Evolutionary conservation across 1,140 invertebrate genomes (phyloP), one percentile per base, ranked within the genome.

Genomic region (Sogatella furcifera): DNA sequence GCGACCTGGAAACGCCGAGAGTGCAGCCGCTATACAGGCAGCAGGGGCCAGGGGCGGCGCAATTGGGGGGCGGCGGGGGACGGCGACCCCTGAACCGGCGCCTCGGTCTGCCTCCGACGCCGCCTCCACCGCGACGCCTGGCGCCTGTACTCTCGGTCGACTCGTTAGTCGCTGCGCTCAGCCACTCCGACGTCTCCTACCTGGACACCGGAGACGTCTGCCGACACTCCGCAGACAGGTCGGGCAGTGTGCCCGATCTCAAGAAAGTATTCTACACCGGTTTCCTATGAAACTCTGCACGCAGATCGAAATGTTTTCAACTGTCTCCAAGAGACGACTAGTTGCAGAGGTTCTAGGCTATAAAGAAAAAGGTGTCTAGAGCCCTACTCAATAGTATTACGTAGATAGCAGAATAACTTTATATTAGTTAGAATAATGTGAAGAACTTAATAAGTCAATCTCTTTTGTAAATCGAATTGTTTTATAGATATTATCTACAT

Each of bases 111-210:
- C 55, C 54, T 9, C 61, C 65, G 2, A 64, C 65, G 0, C 63
- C 65, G 21, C 65, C 65, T 15, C 58, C 65, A 11, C 61, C 57
- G 21, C 52, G 57, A 54, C 57, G 66, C 14, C 46, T 67, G 38
- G 61, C 64, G 5, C 34, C 64, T 11, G 61, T 67, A 5, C 57
- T 67, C 41, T 65, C 64, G 8, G 62, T 67, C 28, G 65, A 66
- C 52, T 65, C 66, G 6, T 60, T 65, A 15, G 62, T 65, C 11
- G 56, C 62, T 0, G 64, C 64, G 1, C 52, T 62, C 0, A 54
- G 61, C 44, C 61, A 63, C 0, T 55, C 60, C 2, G 63, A 62
- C 21, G 60, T 62, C 2, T 56, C 59, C 22, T 64, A 64, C 24
- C 44, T 42, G 34, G 57, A 55, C 53, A 66, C 58, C 41, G 62